These are phyloP conservation scores for Hydraecia micacea DNA, from an alignment of 2,888 invertebrate species.

Conservation along the genomic window DNA sequence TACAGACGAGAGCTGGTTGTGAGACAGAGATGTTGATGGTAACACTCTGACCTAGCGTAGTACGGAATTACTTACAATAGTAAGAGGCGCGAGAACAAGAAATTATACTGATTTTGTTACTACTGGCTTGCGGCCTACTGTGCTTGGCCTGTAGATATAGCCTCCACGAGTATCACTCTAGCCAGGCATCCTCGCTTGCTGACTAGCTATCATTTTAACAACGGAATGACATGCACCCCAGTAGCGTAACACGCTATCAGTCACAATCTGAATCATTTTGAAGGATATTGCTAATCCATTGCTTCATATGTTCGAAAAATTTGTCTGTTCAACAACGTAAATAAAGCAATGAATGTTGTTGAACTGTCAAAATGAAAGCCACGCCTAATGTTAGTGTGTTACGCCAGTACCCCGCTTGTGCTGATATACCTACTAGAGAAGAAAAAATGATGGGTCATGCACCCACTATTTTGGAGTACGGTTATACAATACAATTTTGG, in stretches of 20 bases:
- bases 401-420: neutral
- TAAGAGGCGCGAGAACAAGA: too few relatives aligned
- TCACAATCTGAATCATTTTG: too few relatives aligned
- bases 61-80: neutral
- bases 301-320: too few relatives aligned
- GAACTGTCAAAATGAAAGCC: neutral
- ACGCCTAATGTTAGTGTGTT: neutral
- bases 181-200: neutral
- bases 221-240: neutral
- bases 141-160: too few relatives aligned
- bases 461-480: constrained; percentile 12
- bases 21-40: neutral
- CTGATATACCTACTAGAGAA: neutral
- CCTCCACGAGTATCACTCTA: too few relatives aligned
- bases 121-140: too few relatives aligned
- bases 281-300: too few relatives aligned
- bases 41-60: neutral
- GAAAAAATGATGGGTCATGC: constrained; percentile 1
- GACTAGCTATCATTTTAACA: neutral
- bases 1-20: neutral
- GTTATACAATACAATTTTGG: constrained; percentile 22
- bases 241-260: too few relatives aligned
- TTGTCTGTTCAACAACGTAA: neutral
- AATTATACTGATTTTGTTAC: too few relatives aligned
- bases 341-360: neutral